Evolutionary conservation across 2,888 invertebrate species (phyloP).

Genomic region (Xestia sexstrigata): DNA sequence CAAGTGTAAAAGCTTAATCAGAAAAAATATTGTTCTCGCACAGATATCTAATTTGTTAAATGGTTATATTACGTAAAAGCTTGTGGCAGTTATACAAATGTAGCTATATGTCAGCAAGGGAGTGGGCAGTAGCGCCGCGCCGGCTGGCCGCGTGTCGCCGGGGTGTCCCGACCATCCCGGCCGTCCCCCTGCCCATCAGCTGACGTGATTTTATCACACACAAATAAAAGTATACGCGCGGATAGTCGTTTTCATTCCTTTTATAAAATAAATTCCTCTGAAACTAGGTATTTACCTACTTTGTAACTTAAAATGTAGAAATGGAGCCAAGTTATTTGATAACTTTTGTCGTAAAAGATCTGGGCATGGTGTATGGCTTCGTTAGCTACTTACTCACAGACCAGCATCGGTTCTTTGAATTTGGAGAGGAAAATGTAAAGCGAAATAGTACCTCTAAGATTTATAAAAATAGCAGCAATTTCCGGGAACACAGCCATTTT

Average conservation of each 20-base stretch:
- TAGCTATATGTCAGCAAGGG: constrained; percentile 46
- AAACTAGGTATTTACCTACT: constrained; percentile 35
- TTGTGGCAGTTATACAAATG: constrained; percentile 33
- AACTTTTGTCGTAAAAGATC: constrained; percentile 33
- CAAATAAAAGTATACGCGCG: constrained; percentile 49
- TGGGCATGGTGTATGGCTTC: constrained; percentile 1
- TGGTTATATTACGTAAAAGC: constrained; percentile 38
- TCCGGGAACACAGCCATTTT: not conserved
- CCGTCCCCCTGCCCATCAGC: constrained; percentile 49
- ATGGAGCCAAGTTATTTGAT: constrained; percentile 40
- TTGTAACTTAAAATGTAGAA: constrained; percentile 43
- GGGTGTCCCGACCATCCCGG: constrained; percentile 50
- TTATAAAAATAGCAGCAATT: not conserved
- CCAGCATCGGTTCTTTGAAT: not conserved
- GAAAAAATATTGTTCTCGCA: constrained; percentile 14
- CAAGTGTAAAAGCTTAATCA: constrained; percentile 20
- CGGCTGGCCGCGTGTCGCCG: constrained; percentile 68
- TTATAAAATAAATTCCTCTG: constrained; percentile 27
- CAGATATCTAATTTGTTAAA: constrained; percentile 28
- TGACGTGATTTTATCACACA: constrained; percentile 66
- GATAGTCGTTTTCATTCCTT: constrained; percentile 26
- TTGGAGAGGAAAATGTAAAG: not conserved
- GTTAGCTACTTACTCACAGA: not conserved
- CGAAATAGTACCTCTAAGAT: not conserved
- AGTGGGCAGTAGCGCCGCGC: constrained; percentile 67